Conservation (phyloP, 1,140 invertebrate genomes). For the Microplitis demolitor region DNA sequence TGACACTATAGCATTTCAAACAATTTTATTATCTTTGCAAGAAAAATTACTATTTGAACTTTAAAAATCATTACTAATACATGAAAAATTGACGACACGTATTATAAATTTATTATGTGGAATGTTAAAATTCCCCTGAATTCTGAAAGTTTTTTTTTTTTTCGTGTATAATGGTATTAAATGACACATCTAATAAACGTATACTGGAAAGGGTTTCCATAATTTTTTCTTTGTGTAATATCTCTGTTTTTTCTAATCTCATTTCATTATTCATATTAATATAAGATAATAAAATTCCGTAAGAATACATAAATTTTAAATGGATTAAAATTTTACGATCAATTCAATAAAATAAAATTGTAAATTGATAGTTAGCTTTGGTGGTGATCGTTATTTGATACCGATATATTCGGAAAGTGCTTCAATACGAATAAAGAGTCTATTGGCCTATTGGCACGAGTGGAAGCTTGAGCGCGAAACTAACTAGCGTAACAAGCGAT, state of each 20-base stretch:
- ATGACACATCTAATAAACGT: too few species aligned
- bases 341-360: not conserved
- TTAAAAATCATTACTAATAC: too few species aligned
- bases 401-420: not conserved
- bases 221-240: too few species aligned
- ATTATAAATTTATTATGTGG: too few species aligned
- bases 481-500: constrained; percentile 18
- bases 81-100: too few species aligned
- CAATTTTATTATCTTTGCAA: too few species aligned
- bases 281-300: not conserved
- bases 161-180: too few species aligned
- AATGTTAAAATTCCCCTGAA: too few species aligned
- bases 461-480: not conserved
- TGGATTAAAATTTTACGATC: not conserved
- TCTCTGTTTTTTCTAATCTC: not conserved
- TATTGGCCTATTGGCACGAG: not conserved
- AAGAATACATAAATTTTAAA: not conserved
- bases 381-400: constrained; percentile 1
- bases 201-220: too few species aligned
- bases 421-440: not conserved
- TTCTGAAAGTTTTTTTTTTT: too few species aligned
- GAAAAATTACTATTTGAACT: too few species aligned
- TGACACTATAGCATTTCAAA: too few species aligned
- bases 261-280: not conserved
- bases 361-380: not conserved